phyloP scores from a whole-genome alignment of 2,888 invertebrate species.

The Drosophila conformis region DNA sequence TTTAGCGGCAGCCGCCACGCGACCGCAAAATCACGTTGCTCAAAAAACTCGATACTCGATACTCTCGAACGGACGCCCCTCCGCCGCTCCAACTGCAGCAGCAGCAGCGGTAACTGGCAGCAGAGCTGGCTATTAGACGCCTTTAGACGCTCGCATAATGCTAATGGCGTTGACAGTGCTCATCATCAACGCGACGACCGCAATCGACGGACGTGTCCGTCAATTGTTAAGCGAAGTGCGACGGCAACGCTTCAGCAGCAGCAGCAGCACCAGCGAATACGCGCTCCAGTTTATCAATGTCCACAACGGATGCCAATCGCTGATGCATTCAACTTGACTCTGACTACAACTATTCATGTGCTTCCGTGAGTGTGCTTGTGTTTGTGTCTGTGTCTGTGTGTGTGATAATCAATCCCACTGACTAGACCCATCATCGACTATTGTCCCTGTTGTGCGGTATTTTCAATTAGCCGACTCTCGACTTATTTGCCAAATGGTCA shows the following conservation, averaged over 20 bases:
- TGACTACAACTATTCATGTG: conserved; percentile 18
- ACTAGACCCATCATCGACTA: conserved; percentile 35
- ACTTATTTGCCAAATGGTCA: conserved; percentile 82
- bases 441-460: conserved; percentile 40
- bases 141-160: conserved; percentile 76
- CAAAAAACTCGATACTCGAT: conserved; percentile 12
- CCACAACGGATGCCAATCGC: conserved; percentile 72
- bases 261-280: conserved; percentile 7
- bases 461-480: conserved; percentile 53
- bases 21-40: conserved; percentile 48
- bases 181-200: conserved; percentile 75
- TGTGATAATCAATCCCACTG: conserved; percentile 14
- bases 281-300: conserved; percentile 79
- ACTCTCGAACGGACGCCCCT: conserved; percentile 58
- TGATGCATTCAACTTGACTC: conserved; percentile 65
- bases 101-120: neutral
- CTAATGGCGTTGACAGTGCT: conserved; percentile 83
- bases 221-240: conserved; percentile 77
- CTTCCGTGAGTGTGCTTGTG: conserved; percentile 32
- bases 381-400: conserved; percentile 1
- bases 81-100: conserved; percentile 20
- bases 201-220: conserved; percentile 58
- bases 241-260: conserved; percentile 74
- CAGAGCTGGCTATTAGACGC: conserved; percentile 67
- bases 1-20: conserved; percentile 72